Base-by-base conservation (phyloP, 2,797 vertebrate species). In the Psittacula echo region DNA sequence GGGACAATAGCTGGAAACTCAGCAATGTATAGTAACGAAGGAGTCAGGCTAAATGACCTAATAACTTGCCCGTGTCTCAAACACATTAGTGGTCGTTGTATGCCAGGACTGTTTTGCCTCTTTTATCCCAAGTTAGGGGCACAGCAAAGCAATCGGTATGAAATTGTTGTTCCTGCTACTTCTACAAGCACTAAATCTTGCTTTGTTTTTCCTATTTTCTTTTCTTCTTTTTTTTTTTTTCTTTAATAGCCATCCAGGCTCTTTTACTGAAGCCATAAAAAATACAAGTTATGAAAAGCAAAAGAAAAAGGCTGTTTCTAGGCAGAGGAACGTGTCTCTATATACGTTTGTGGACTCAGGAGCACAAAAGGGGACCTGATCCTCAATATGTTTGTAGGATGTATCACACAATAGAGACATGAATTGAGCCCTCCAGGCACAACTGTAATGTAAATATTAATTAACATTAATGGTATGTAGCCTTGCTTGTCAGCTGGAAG, bases 401-500 rank as follows among this genome's bases (percentile, higher is more conserved):
- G 19, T 17, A 3, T 65, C 74, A 67, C 67, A 67, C 67, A 71
- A 61, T 27, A 62, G 73, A 77, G 71, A 79, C 91, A 71, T 67
- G 91, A 84, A 67, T 26, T 42, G 60, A 95, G 51, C 51, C 95
- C 87, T 94, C 85, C 87, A 93, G 95, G 83, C 89, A 91, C 77
- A 94, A 90, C 91, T 45, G 74, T 88, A 94, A 94, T 93, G 85
- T 77, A 96, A 97, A 97, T 97, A 97, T 96, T 97, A 95, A 96
- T 96, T 97, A 96, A 94, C 91, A 95, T 94, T 94, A 94, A 95
- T 94, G 85, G 87, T 80, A 90, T 90, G 89, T 85, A 88, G 80
- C 85, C 77, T 93, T 94, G 77, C 71, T 65, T 91, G 87, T 85
- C 95, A 94, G 87, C 93, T 95, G 95, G 96, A 96, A 96, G 66